Percentiles rank a stretch among this genome's conserved stretches.
phyloP scores from a whole-genome alignment of 1,140 invertebrate species.

The Drosophila sp. region DNA sequence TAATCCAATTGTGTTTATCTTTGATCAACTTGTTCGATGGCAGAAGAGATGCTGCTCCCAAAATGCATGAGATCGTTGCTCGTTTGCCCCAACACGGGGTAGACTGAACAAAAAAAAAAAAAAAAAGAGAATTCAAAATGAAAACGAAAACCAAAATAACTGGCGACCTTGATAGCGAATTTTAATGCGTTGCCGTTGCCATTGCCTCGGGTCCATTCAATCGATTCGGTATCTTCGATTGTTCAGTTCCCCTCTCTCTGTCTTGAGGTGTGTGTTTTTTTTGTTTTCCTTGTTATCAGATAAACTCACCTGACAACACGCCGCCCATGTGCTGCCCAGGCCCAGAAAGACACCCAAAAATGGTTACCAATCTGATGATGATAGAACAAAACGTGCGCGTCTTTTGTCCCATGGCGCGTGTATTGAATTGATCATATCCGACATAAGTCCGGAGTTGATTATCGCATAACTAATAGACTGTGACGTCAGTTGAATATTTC shows the following conservation, averaged over 20 bases:
- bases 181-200: constrained; percentile 60
- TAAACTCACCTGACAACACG: constrained; percentile 2
- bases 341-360: constrained; percentile 45
- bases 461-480: constrained; percentile 56
- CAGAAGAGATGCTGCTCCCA: constrained; percentile 4
- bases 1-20: constrained; percentile 25
- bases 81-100: constrained; percentile 37
- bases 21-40: constrained; percentile 18
- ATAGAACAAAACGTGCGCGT: constrained; percentile 55
- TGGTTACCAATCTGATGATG: constrained; percentile 38
- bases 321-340: constrained; percentile 41
- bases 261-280: constrained; percentile 31
- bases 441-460: constrained; percentile 37
- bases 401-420: constrained; percentile 60
- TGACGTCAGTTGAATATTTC: constrained; percentile 62
- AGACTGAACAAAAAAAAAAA: background rate
- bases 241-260: constrained; percentile 23
- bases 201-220: constrained; percentile 58
- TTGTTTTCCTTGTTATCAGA: constrained; percentile 43
- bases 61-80: constrained; percentile 43
- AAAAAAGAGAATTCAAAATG: background rate
- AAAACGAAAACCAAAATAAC: constrained; percentile 37
- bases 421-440: constrained; percentile 65
- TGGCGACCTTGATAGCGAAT: constrained; percentile 66
- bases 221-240: constrained; percentile 40